These are phyloP conservation scores for Vulpes lagopus DNA, from an alignment of 2,113 vertebrate genomes.

Conservation along the genomic window DNA sequence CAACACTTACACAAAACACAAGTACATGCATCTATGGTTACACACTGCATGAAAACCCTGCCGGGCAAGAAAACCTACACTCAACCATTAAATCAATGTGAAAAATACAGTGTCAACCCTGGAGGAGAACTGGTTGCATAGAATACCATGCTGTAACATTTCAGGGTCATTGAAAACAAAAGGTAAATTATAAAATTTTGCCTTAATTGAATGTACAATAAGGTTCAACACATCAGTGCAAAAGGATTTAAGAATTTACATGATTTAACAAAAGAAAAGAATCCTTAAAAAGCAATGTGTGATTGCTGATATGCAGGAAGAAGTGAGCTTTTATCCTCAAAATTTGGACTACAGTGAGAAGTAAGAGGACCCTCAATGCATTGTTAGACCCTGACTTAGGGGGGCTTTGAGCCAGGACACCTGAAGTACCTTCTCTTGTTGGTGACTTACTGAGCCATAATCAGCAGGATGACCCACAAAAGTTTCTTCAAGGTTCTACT, in stretches of 20 bases:
- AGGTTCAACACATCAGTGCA: conserved; percentile 97
- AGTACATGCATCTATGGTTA: conserved; percentile 97
- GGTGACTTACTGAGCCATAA: not conserved
- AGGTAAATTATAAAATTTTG: conserved; percentile 92
- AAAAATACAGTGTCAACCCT: conserved; percentile 92
- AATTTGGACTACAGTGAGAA: not conserved
- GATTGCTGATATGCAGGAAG: not conserved
- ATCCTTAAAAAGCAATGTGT: conserved; percentile 90
- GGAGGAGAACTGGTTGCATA: conserved; percentile 98
- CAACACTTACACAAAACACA: conserved; percentile 95
- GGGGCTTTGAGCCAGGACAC: no score
- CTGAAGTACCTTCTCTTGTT: not conserved
- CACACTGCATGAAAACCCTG: conserved; percentile 90
- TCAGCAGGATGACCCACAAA: not conserved
- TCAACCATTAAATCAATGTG: conserved; percentile 86
- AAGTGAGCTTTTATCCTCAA: not conserved
- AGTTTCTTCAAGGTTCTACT: not conserved
- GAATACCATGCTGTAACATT: conserved; percentile 97
- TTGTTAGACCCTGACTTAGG: not conserved
- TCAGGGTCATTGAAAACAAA: conserved; percentile 86
- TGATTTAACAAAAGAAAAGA: conserved; percentile 88
- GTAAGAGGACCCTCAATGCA: rapidly evolving
- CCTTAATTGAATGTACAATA: conserved; percentile 91
- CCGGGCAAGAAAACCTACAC: conserved; percentile 92
- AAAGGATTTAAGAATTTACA: conserved; percentile 95